phyloP scores from a whole-genome alignment of 2,797 vertebrate species.

The Coilia nasus region DNA sequence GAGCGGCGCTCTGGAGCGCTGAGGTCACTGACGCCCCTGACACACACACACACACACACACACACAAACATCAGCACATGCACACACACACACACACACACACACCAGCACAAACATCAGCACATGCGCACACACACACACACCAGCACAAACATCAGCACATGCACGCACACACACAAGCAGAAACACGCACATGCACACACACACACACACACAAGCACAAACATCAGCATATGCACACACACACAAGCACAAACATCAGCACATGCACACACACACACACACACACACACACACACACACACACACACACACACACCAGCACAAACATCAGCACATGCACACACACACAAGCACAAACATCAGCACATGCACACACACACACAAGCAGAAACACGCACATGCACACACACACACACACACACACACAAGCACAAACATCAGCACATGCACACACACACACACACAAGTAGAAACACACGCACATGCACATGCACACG shows the following conservation, averaged over 20 bases:
- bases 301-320: neutral
- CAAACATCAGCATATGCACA: too few species aligned
- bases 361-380: too few species aligned
- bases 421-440: neutral
- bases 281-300: neutral
- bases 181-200: too few species aligned
- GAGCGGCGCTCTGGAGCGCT: conserved; percentile 68
- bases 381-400: too few species aligned
- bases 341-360: conserved; percentile 55
- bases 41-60: conserved; percentile 48
- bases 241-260: too few species aligned
- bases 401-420: neutral
- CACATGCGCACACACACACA: neutral
- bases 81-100: neutral
- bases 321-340: neutral
- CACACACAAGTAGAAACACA: too few species aligned
- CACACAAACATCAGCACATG: neutral
- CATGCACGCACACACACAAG: neutral
- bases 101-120: neutral
- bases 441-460: conserved; percentile 45
- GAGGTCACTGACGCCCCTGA: conserved; percentile 73
- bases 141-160: too few species aligned
- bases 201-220: neutral
- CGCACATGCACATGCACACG: neutral
- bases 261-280: neutral